These are phyloP conservation scores for Syrista parreyssii DNA, from an alignment of 2,888 invertebrate species.

Conservation along the genomic window DNA sequence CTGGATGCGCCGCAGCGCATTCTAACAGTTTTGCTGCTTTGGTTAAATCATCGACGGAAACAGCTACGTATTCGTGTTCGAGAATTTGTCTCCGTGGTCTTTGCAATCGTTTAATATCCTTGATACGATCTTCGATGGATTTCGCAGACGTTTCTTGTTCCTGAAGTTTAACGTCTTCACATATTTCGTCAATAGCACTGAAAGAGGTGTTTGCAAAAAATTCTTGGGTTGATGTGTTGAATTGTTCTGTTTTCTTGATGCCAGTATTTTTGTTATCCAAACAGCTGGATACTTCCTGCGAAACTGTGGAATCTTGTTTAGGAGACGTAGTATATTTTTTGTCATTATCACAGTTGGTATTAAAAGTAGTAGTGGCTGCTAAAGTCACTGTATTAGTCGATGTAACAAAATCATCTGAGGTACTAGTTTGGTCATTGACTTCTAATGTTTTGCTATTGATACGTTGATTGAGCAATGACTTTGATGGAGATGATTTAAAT, in stretches of 20 bases:
- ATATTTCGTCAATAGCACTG: conserved; percentile 37
- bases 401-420: too few relatives aligned
- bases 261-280: background rate
- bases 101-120: conserved; percentile 26
- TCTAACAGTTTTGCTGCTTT: conserved; percentile 28
- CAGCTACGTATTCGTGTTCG: conserved; percentile 16
- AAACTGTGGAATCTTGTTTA: too few relatives aligned
- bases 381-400: too few relatives aligned
- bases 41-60: conserved; percentile 30
- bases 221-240: conserved; percentile 40
- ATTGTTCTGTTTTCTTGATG: conserved; percentile 21
- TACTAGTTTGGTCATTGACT: too few relatives aligned
- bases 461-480: background rate
- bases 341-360: too few relatives aligned
- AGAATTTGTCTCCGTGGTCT: conserved; percentile 18
- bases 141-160: background rate
- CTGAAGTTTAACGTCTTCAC: conserved; percentile 15
- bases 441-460: too few relatives aligned
- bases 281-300: too few relatives aligned
- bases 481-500: conserved; percentile 29
- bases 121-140: conserved; percentile 9
- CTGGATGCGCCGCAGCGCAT: conserved; percentile 14
- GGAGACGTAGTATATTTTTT: too few relatives aligned
- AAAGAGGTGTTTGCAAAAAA: conserved; percentile 45
- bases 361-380: too few relatives aligned